A percentile compares a stretch with the other conserved stretches of the same genome.
These are phyloP conservation scores for Cecropterus lyciades DNA, from an alignment of 1,140 invertebrate species.

Conservation along the genomic window DNA sequence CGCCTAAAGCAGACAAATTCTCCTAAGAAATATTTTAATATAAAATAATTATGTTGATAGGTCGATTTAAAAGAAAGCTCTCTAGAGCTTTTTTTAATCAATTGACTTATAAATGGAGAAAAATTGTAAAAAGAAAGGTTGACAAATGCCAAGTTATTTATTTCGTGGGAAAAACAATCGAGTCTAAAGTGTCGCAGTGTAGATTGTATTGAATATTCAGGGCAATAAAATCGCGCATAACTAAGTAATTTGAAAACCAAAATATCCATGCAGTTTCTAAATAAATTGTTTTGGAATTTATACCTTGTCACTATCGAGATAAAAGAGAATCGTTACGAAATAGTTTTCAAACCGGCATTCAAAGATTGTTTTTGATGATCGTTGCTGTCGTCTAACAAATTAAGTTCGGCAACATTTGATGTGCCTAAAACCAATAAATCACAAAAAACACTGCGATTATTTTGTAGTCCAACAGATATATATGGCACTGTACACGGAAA, in stretches of 20 bases:
- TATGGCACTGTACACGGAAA: constrained; percentile 28
- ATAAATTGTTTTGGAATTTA: constrained; percentile 5
- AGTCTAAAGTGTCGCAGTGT: constrained; percentile 34
- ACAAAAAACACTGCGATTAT: constrained; percentile 52
- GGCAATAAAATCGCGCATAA: constrained; percentile 25
- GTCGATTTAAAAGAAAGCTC: too few relatives aligned
- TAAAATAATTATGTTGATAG: too few relatives aligned
- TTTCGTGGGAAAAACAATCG: constrained; percentile 28
- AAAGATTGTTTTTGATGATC: constrained; percentile 33
- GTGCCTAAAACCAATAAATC: constrained; percentile 57
- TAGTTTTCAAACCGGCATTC: not conserved
- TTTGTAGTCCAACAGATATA: constrained; percentile 46
- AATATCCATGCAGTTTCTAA: not conserved
- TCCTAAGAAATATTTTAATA: too few relatives aligned
- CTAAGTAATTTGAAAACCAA: constrained; percentile 22
- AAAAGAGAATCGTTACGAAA: not conserved
- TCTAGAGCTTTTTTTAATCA: not conserved
- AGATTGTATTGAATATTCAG: constrained; percentile 30
- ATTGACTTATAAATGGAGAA: constrained; percentile 20
- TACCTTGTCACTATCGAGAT: constrained; percentile 11
- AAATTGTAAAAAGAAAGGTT: constrained; percentile 17
- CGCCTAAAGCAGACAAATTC: too few relatives aligned
- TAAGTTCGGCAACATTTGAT: constrained; percentile 56
- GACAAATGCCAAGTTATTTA: constrained; percentile 33
- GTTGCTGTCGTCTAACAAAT: constrained; percentile 29